These are phyloP conservation scores for Coilia nasus DNA, from an alignment of 2,797 vertebrate species.

Conservation along the genomic window DNA sequence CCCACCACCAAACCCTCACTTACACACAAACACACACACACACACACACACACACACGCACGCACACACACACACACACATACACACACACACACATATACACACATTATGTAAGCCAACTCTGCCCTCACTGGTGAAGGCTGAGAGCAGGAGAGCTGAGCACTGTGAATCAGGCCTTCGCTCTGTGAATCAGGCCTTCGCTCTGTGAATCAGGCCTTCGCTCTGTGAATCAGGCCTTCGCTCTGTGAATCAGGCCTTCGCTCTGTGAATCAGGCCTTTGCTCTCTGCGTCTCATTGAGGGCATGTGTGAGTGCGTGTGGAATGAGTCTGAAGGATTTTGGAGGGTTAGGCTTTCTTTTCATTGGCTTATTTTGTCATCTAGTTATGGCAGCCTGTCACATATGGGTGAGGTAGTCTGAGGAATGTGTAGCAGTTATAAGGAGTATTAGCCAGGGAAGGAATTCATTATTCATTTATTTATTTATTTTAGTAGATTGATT, in stretches of 20 bases:
- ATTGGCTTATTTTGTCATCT: not conserved
- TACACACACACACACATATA: not conserved
- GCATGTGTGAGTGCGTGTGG: not conserved
- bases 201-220: not conserved
- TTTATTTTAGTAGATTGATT: not conserved
- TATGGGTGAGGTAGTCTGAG: not conserved
- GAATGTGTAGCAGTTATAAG: not conserved
- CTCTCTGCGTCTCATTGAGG: not conserved
- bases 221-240: no score
- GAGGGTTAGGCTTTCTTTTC: not conserved
- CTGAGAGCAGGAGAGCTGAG: not conserved
- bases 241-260: no score
- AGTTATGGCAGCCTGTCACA: not conserved
- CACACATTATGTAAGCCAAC: not conserved
- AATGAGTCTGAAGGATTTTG: not conserved
- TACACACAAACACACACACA: not conserved
- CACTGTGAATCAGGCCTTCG: not conserved
- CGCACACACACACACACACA: constrained; percentile 5
- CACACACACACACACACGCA: not conserved
- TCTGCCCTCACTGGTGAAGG: not conserved
- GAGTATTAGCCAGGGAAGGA: not conserved
- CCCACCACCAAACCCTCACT: no score
- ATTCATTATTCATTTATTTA: no score
- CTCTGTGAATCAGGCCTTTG: not conserved
- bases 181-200: not conserved